Conservation (phyloP, 2,113 vertebrate genomes). For the Castor canadensis region DNA sequence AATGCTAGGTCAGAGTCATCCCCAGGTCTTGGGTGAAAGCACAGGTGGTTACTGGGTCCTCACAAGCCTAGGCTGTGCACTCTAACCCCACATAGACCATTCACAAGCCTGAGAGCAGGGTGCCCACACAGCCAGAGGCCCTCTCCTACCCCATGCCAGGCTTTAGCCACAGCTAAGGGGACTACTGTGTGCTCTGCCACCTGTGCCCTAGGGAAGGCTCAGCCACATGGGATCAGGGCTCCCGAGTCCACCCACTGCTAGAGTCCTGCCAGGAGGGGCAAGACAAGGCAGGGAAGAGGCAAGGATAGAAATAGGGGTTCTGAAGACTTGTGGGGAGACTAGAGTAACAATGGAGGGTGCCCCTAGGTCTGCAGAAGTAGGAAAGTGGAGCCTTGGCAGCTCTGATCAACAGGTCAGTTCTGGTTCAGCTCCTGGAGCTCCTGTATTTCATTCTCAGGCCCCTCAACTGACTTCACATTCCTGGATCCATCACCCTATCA, state of each 20-base stretch:
- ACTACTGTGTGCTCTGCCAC: not conserved
- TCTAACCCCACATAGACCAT: not conserved
- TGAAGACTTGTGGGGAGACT: not conserved
- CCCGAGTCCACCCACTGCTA: not conserved
- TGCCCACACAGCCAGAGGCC: not conserved
- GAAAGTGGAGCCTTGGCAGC: not conserved
- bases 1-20: not conserved
- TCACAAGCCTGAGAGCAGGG: not conserved
- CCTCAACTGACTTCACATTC: not conserved
- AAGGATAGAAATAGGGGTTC: not conserved
- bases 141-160: not conserved
- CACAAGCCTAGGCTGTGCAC: not conserved
- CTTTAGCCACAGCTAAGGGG: not conserved
- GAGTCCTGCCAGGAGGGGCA: not conserved
- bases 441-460: not conserved
- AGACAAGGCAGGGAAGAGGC: not conserved
- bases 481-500: not conserved
- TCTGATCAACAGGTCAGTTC: constrained; percentile 42
- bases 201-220: not conserved
- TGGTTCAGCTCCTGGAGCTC: not conserved
- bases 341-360: not conserved
- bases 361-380: not conserved
- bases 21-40: not conserved
- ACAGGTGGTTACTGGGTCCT: not conserved
- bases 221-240: not conserved